Conservation (phyloP, 64 coral and sea anemone species). For the Cladopsammia gracilis region DNA sequence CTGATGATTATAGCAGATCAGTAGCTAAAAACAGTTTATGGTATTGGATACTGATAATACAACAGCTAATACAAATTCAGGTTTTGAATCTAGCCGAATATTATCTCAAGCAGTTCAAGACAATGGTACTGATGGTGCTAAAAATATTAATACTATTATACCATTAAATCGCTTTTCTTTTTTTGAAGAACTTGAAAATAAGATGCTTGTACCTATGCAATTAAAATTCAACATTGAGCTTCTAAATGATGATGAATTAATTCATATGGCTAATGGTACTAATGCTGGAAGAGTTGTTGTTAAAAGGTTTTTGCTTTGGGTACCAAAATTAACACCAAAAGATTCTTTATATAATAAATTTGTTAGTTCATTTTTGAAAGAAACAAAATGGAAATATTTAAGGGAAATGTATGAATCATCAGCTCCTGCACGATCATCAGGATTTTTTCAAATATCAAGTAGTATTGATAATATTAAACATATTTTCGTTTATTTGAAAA, state of each 20-base stretch:
- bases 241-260: background rate
- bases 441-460: background rate
- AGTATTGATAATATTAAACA: background rate
- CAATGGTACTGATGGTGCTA: background rate
- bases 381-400: background rate
- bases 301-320: background rate
- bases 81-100: background rate
- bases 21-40: background rate
- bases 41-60: background rate
- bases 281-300: background rate
- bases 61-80: background rate
- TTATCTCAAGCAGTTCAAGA: background rate
- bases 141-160: background rate
- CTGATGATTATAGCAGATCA: too few species aligned
- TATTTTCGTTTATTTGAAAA: background rate
- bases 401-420: background rate
- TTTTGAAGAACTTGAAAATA: background rate
- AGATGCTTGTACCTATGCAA: background rate
- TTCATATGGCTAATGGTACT: background rate
- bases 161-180: background rate
- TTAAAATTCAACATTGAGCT: background rate
- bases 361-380: background rate
- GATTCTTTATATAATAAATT: background rate
- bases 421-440: background rate
- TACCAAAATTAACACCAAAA: background rate